These are phyloP conservation scores for Lateolabrax maculatus DNA, from an alignment of 2,797 vertebrate genomes.

Conservation along the genomic window DNA sequence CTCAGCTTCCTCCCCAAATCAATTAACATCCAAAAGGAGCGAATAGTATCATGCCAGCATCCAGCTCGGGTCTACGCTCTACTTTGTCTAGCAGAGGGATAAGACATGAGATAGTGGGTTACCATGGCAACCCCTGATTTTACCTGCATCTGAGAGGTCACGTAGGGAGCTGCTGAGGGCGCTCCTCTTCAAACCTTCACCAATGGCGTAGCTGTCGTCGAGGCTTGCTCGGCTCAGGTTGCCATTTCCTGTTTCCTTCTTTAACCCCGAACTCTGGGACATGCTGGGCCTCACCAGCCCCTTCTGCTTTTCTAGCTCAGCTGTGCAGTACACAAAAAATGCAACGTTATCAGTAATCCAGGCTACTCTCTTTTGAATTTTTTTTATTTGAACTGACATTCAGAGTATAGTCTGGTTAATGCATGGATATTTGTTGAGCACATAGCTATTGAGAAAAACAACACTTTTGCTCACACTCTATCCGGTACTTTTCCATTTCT, in stretches of 20 bases:
- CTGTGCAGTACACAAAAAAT: constrained; percentile 75
- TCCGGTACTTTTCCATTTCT: constrained; percentile 99
- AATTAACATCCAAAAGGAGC: constrained; percentile 5
- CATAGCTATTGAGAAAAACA: not conserved
- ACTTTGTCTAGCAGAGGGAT: constrained; percentile 26
- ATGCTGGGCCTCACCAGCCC: constrained; percentile 93
- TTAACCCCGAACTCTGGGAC: constrained; percentile 92
- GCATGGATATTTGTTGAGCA: not conserved
- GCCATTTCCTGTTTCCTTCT: constrained; percentile 94
- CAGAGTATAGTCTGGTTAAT: not conserved
- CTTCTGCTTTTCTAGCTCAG: constrained; percentile 98
- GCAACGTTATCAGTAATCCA: not conserved
- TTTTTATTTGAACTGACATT: not conserved
- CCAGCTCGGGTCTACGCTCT: constrained; percentile 34
- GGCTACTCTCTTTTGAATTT: not conserved
- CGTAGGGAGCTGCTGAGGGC: constrained; percentile 96
- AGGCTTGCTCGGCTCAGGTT: constrained; percentile 91
- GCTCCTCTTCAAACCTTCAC: constrained; percentile 95
- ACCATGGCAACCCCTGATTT: constrained; percentile 47
- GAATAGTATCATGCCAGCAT: constrained; percentile 56
- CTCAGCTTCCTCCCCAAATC: constrained; percentile 25
- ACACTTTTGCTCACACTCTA: constrained; percentile 91
- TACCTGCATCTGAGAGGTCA: constrained; percentile 97
- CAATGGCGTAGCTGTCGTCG: constrained; percentile 93
- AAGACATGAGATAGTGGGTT: not conserved